These are phyloP conservation scores for Sorex fumeus DNA, from an alignment of 2,113 vertebrate species.

Conservation along the genomic window DNA sequence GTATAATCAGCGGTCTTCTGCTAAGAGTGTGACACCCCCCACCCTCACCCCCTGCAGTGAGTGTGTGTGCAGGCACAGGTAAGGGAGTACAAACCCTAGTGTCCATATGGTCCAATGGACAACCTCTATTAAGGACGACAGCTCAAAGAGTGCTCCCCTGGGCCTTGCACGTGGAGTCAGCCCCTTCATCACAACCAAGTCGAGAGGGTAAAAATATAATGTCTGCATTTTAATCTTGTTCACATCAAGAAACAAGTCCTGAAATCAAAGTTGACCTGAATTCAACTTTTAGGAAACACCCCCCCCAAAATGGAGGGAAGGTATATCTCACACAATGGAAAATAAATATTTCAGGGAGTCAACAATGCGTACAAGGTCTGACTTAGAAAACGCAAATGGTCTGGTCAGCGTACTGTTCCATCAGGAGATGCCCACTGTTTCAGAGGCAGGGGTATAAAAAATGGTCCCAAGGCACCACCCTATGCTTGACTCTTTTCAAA, in stretches of 20 bases:
- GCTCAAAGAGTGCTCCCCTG: no score
- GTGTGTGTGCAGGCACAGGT: no score
- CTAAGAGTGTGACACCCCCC: no score
- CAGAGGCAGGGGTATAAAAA: background rate
- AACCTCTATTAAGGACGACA: no score
- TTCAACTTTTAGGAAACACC: background rate
- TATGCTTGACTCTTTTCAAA: slow-evolving; percentile 48
- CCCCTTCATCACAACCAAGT: no score
- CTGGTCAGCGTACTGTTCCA: background rate
- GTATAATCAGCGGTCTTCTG: no score
- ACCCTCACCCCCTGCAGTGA: no score
- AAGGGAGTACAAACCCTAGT: no score
- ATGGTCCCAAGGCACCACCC: background rate
- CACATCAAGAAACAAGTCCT: background rate
- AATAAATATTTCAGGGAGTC: slow-evolving; percentile 60
- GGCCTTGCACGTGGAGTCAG: no score
- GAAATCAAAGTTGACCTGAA: slow-evolving; percentile 5
- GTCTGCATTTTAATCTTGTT: slow-evolving; percentile 21
- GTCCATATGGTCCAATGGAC: no score
- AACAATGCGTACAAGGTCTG: slow-evolving; percentile 50
- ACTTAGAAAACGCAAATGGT: slow-evolving; percentile 48
- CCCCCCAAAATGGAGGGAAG: background rate
- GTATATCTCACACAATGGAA: slow-evolving; percentile 28
- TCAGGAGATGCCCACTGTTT: slow-evolving; percentile 19
- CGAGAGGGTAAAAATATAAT: background rate